Evolutionary conservation across 2,888 invertebrate genomes (phyloP), one percentile per base, ranked within the genome.

Genomic region (Epiblema foenella): DNA sequence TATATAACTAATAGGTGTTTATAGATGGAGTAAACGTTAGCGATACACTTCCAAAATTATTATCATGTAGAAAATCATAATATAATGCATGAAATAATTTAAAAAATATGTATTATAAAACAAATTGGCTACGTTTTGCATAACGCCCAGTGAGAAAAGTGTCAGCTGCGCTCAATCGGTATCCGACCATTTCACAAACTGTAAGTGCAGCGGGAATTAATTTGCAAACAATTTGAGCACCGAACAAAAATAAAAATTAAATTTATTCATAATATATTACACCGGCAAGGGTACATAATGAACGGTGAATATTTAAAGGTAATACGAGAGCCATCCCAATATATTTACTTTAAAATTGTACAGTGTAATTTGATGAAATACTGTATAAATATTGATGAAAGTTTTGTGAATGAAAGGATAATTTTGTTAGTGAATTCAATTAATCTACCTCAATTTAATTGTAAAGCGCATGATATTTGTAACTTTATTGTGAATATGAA

Each of bases 151-250:
- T 71, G 71, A 51, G 87, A 80, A 83, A 85, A 79, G 75, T 78
- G 82, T 81, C 88, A 88, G 85, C 84, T 89, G 88, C 75, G 66
- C 71, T 79, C 77, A 77, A 75, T 81, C 83, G 81, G 81, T 83
- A 79, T 82, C 85, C 84, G 81, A 81, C 81, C 85, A 83, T 86
- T 79, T 86, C 83, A 82, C 82, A 83, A 85, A 85, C 83, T 84
- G 85, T 85, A 86, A 89, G 83, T 88, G 85, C 82, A 85, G 54
- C 58, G 76, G 80, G 87, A 85, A 87, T 89, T 88, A 88, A 91
- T 90, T 91, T 90, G 89, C 89, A 90, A 89, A 77, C 83, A 87
- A 90, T 89, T 90, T 90, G 83, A 84, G 84, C 75, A 81, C 82
- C 79, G 75, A 73, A 77, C 77, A 78, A 75, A 62, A 71, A 71